Evolutionary conservation across 2,797 vertebrate species (phyloP).

Genomic region (Sebastes hubbsi): DNA sequence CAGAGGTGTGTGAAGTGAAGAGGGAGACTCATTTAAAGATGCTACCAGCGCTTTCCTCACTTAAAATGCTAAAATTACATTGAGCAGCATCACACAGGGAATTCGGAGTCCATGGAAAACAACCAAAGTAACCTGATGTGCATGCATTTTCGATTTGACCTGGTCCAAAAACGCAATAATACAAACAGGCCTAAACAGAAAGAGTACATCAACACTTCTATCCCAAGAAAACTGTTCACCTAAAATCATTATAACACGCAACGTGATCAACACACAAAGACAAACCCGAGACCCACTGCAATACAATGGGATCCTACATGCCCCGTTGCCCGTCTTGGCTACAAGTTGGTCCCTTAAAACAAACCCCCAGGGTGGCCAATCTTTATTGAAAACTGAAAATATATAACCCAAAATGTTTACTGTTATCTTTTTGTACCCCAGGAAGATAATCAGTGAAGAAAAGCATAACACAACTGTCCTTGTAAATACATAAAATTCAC

Average conservation of each 20-base stretch:
- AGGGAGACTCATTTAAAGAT: slow-evolving; percentile 6
- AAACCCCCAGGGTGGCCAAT: not conserved
- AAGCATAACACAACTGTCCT: not conserved
- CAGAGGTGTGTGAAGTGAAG: not conserved
- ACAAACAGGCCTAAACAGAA: not conserved
- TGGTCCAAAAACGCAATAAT: not conserved
- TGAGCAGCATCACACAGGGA: not conserved
- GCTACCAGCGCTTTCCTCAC: not conserved
- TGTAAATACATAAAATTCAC: not conserved
- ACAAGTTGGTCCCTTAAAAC: not conserved
- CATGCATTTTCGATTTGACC: not conserved
- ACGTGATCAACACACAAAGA: not conserved
- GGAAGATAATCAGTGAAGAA: no score
- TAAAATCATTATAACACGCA: not conserved
- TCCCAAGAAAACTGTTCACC: no score
- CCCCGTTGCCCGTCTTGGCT: not conserved
- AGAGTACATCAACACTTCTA: not conserved
- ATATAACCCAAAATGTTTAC: not conserved
- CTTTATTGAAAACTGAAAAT: not conserved
- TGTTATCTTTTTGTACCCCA: not conserved
- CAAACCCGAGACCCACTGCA: not conserved
- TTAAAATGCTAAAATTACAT: not conserved
- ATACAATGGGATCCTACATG: not conserved
- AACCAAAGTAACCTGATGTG: not conserved
- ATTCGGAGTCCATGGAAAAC: not conserved